Evolutionary conservation across 2,797 vertebrate species (phyloP).

Genomic region (Danio kyathit): DNA sequence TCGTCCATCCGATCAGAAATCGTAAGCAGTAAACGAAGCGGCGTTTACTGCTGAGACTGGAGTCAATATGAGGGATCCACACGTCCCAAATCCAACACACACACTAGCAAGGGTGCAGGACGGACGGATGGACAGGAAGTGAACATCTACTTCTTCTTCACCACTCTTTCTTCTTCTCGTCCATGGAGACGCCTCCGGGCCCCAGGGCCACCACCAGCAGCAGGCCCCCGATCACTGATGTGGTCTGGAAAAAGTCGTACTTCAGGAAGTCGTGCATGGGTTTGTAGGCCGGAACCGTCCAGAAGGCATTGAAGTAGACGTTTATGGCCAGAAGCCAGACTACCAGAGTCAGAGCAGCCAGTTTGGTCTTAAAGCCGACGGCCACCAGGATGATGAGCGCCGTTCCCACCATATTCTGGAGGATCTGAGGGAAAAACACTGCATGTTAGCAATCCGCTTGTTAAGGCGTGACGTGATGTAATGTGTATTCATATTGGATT

Average conservation of each 20-base stretch:
- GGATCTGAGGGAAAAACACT: slow-evolving; percentile 76
- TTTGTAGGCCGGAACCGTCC: slow-evolving; percentile 93
- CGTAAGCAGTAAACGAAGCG: too few species aligned
- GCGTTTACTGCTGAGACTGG: too few species aligned
- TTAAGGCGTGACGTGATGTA: too few species aligned
- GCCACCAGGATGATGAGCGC: slow-evolving; percentile 96
- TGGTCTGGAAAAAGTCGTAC: slow-evolving; percentile 99
- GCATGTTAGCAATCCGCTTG: too few species aligned
- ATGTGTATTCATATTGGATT: too few species aligned
- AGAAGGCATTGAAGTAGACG: slow-evolving; percentile 98
- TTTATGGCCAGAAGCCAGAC: slow-evolving; percentile 96
- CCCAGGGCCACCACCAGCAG: slow-evolving; percentile 95
- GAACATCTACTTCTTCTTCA: slow-evolving; percentile 58
- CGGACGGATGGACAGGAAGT: too few species aligned
- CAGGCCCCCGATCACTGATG: slow-evolving; percentile 96
- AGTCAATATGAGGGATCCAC: too few species aligned
- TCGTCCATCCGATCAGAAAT: too few species aligned
- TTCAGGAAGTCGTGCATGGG: slow-evolving; percentile 99
- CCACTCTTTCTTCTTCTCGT: slow-evolving; percentile 99
- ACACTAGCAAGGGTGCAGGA: too few species aligned
- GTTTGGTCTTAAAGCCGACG: slow-evolving; percentile 97
- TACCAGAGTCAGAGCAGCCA: slow-evolving; percentile 94
- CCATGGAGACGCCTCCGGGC: slow-evolving; percentile 97
- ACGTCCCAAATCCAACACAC: too few species aligned
- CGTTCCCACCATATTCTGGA: slow-evolving; percentile 97